Percentiles rank a stretch among this genome's conserved stretches.
Conservation (phyloP, 2,888 invertebrate species). For the Cacoxenus indagator region DNA sequence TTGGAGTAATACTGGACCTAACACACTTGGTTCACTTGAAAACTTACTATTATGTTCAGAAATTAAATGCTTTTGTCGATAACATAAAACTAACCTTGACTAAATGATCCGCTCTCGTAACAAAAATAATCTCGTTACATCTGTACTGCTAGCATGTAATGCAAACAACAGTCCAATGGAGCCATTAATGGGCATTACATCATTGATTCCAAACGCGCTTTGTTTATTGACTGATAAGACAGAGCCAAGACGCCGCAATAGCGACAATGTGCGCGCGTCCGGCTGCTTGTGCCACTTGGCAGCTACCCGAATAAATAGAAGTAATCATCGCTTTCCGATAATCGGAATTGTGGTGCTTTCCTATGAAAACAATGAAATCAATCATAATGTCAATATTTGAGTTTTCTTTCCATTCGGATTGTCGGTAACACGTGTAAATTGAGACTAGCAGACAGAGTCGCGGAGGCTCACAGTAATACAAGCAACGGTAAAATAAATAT, state of each 20-base stretch:
- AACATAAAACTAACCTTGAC: too few relatives aligned
- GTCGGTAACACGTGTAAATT: too few relatives aligned
- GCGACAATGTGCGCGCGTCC: background rate
- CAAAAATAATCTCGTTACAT: background rate
- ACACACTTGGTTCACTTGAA: too few relatives aligned
- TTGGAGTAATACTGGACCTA: too few relatives aligned
- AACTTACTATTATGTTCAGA: too few relatives aligned
- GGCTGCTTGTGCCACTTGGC: background rate
- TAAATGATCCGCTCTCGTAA: too few relatives aligned
- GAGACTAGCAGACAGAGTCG: too few relatives aligned
- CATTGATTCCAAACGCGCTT: background rate
- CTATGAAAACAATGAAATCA: background rate
- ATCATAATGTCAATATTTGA: background rate
- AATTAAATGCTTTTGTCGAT: too few relatives aligned
- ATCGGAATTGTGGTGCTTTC: background rate
- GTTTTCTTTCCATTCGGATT: background rate
- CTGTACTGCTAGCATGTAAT: background rate
- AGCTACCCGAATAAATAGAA: background rate
- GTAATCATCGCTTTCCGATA: background rate
- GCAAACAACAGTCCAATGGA: background rate
- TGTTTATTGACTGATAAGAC: constrained; percentile 1
- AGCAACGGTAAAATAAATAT: too few relatives aligned
- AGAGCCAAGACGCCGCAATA: background rate
- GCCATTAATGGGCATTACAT: constrained; percentile 3
- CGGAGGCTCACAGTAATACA: too few relatives aligned